Base-by-base conservation (phyloP, 2,797 vertebrate species). In the Enteromius thamalakanensis region DNA sequence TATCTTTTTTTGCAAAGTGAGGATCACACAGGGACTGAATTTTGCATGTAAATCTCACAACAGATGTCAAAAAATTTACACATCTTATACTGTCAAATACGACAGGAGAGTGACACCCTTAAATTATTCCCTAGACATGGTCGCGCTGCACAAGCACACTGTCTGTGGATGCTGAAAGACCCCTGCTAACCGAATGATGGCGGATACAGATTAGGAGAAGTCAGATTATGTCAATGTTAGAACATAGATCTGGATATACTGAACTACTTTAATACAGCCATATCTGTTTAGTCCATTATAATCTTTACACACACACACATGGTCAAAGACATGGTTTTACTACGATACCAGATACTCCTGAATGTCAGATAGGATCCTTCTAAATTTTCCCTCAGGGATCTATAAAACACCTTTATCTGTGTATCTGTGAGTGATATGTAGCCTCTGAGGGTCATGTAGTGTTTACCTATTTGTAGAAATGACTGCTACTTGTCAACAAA, bases 51-150 rank as follows among this genome's bases (percentile, higher is more conserved):
- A 76, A 82, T 83, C 51, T 69, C 65, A 67, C 64, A 10, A 76
- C 71, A 71, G 51, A 76, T 70, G 82, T 71, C 9, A 62, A 49
- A 40, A 76, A 64, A 49, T 49, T 21, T 37, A 62, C 75, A 83
- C 82, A 62, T 77, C 19, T 77, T 76, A 49, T 6, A 7, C 82
- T 49, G 40, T 83, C 65, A 83, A 83, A 49, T 49, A 49, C 26
- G 65, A 70, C 53, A 83, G 51, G 34, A 83, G 40, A 83, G 82
- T 83, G 82, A 78, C 75, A 78, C 58, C 37, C 75, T 78, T 70
- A 70, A 83, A 77, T 78, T 60, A 62, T 47, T 78, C 65, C 51
- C 65, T 69, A 76, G 49, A 76, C 23, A 68, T 0, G 15, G 64
- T 42, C 23, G 26, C 3, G 40, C 11, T 11, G 21, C 26, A 21